Conservation (phyloP, 1,140 invertebrate genomes). For the Drosophila watanabei region DNA sequence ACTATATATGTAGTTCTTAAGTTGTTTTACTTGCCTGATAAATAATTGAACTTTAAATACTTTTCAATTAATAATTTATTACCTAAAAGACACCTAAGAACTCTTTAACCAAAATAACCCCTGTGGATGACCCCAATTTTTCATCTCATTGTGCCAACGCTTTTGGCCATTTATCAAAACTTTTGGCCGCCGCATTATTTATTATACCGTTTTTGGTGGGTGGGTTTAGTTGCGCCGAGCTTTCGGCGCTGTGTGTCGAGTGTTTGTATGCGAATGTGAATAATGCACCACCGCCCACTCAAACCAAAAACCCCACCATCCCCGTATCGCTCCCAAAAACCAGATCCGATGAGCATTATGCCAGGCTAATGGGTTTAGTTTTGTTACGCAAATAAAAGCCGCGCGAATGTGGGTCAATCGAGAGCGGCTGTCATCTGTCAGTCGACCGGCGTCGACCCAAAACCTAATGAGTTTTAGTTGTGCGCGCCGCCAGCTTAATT, state of each 20-base stretch:
- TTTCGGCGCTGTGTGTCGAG: conserved; percentile 28
- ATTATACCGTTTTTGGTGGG: conserved; percentile 35
- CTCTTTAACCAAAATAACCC: not conserved
- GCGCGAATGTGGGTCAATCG: conserved; percentile 74
- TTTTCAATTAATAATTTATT: not conserved
- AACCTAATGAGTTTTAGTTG: conserved; percentile 79
- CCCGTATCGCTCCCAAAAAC: conserved; percentile 18
- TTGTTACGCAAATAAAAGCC: conserved; percentile 78
- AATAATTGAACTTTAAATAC: not conserved
- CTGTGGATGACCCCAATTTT: conserved; percentile 38
- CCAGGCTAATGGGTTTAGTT: conserved; percentile 76
- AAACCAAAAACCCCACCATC: conserved; percentile 13
- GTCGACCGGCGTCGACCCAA: conserved; percentile 15
- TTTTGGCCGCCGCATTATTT: conserved; percentile 33
- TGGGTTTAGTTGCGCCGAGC: conserved; percentile 40
- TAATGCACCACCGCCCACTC: conserved; percentile 33
- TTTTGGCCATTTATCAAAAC: conserved; percentile 56
- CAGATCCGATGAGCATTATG: conserved; percentile 67
- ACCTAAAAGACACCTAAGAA: not conserved
- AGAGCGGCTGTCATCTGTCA: conserved; percentile 30
- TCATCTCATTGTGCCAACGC: conserved; percentile 20
- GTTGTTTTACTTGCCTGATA: not conserved
- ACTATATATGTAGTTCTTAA: not conserved
- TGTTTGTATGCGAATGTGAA: conserved; percentile 29
- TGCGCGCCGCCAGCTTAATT: conserved; percentile 63